Conservation (phyloP, 2,888 invertebrate species). For the Macropis europaea region DNA sequence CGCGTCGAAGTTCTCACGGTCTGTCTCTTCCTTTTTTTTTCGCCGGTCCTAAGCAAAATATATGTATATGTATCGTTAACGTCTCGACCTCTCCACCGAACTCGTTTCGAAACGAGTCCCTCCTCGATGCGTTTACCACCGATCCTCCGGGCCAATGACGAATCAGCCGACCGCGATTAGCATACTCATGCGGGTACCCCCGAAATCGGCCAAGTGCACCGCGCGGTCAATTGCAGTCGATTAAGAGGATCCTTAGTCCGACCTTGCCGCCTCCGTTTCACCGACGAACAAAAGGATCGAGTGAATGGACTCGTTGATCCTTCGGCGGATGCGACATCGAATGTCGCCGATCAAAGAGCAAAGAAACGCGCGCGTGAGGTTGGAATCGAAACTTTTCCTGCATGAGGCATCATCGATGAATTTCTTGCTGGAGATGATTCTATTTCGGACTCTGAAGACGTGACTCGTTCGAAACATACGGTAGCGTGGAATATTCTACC, state of each 20-base stretch:
- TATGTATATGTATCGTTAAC: slow-evolving; percentile 33
- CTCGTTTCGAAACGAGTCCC: slow-evolving; percentile 58
- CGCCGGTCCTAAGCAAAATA: slow-evolving; percentile 28
- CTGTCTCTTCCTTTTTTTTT: neutral
- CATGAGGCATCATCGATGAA: too few relatives aligned
- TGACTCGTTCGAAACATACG: too few relatives aligned
- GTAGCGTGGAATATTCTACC: too few relatives aligned
- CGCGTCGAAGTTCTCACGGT: slow-evolving; percentile 43
- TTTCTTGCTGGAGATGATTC: too few relatives aligned
- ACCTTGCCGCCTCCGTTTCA: slow-evolving; percentile 47
- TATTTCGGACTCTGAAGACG: too few relatives aligned
- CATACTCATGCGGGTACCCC: slow-evolving; percentile 63
- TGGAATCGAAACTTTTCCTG: too few relatives aligned
- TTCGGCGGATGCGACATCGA: slow-evolving; percentile 12
- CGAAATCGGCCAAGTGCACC: slow-evolving; percentile 70
- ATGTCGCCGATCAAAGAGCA: neutral
- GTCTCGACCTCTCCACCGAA: slow-evolving; percentile 46
- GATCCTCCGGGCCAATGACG: slow-evolving; percentile 50
- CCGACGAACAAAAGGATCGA: slow-evolving; percentile 35
- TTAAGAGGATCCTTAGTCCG: slow-evolving; percentile 40
- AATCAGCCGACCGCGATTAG: slow-evolving; percentile 59
- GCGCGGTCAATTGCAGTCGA: slow-evolving; percentile 65
- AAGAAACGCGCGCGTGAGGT: too few relatives aligned
- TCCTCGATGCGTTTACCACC: slow-evolving; percentile 39
- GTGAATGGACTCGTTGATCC: slow-evolving; percentile 25